A percentile compares a stretch with the other conserved stretches of the same genome.
phyloP scores from a whole-genome alignment of 2,888 invertebrate species.

The Anthoptus insignis region DNA sequence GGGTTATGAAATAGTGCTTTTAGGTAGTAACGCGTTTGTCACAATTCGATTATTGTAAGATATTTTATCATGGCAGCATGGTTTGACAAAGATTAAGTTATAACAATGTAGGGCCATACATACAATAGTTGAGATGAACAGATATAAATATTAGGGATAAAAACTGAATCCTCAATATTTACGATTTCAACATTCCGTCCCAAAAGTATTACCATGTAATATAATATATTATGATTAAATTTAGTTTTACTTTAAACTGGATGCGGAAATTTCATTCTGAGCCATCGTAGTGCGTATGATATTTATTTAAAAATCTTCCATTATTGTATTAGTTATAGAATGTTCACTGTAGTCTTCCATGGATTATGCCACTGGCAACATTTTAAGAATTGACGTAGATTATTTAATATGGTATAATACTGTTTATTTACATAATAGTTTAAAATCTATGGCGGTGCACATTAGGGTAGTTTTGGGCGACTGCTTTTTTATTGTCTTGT shows the following conservation, averaged over 20 bases:
- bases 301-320: conserved; percentile 34
- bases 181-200: conserved; percentile 72
- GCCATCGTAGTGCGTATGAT: conserved; percentile 15
- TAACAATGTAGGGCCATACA: neutral
- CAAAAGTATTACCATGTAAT: conserved; percentile 73
- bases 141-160: conserved; percentile 7
- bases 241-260: conserved; percentile 27
- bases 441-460: too few species aligned
- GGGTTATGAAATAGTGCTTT: conserved; percentile 64
- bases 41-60: conserved; percentile 58
- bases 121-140: neutral
- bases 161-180: conserved; percentile 13
- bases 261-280: conserved; percentile 14
- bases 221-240: conserved; percentile 51
- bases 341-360: conserved; percentile 24
- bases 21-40: conserved; percentile 50
- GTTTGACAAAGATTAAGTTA: conserved; percentile 6
- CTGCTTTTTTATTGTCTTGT: too few species aligned
- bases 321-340: neutral
- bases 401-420: neutral
- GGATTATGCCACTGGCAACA: conserved; percentile 6
- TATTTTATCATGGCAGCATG: conserved; percentile 2
- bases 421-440: too few species aligned
- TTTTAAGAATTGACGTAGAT: neutral
- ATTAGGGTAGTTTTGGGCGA: too few species aligned